Evolutionary conservation across 92 coral and sea anemone genomes (phyloP).

Genomic region (Paragorgia papillata): DNA sequence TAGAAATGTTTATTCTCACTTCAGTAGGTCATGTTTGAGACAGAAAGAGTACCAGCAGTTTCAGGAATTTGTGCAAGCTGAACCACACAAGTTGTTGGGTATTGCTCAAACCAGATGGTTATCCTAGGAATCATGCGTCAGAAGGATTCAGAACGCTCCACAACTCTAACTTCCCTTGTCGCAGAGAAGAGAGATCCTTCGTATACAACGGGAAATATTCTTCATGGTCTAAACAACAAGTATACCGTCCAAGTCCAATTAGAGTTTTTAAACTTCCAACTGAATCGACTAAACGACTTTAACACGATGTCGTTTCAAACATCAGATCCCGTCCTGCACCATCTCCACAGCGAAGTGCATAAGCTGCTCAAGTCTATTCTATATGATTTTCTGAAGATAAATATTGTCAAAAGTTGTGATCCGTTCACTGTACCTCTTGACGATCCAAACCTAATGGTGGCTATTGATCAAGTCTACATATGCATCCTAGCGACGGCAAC

Average conservation of each 20-base stretch:
- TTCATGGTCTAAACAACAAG: not conserved
- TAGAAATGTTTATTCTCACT: conserved; percentile 53
- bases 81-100: conserved; percentile 52
- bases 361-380: conserved; percentile 18
- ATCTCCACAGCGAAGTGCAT: conserved; percentile 9
- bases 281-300: conserved; percentile 3
- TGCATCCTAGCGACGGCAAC: not conserved
- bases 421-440: conserved; percentile 15
- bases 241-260: conserved; percentile 8
- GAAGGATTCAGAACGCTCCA: conserved; percentile 57
- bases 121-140: conserved; percentile 53
- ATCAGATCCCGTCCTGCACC: conserved; percentile 22
- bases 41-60: conserved; percentile 46
- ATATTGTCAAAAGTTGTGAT: conserved; percentile 12
- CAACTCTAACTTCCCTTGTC: conserved; percentile 26
- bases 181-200: conserved; percentile 15
- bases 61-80: conserved; percentile 57
- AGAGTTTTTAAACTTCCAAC: conserved; percentile 7
- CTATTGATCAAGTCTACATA: conserved; percentile 11
- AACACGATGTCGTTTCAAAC: conserved; percentile 22
- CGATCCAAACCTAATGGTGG: conserved; percentile 1
- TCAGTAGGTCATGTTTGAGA: conserved; percentile 54
- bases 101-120: conserved; percentile 58
- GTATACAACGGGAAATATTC: conserved; percentile 7
- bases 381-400: conserved; percentile 5